phyloP scores from a whole-genome alignment of 1,140 invertebrate species.

The Drosophila sucinea region DNA sequence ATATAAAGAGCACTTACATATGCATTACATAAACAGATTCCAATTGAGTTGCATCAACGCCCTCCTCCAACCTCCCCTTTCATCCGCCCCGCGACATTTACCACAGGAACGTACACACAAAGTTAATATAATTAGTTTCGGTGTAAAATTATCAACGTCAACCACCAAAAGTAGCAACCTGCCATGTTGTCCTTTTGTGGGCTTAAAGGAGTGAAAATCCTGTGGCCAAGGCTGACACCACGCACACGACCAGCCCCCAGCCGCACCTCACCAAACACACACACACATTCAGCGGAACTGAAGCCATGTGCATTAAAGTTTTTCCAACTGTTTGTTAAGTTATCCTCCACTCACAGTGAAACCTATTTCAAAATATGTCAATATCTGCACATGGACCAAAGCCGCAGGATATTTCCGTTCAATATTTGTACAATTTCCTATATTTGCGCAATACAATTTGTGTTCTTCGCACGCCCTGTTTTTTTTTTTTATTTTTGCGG shows the following conservation, averaged over 20 bases:
- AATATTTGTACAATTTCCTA: constrained; percentile 77
- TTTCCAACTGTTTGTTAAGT: constrained; percentile 15
- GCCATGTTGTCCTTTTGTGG: constrained; percentile 39
- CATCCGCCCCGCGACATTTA: constrained; percentile 19
- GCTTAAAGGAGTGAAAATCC: constrained; percentile 63
- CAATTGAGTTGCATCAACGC: constrained; percentile 37
- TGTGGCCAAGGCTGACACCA: constrained; percentile 32
- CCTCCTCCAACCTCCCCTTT: not conserved
- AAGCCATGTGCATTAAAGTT: constrained; percentile 30
- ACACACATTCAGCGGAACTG: not conserved
- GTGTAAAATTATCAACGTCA: constrained; percentile 75
- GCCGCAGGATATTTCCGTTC: constrained; percentile 76
- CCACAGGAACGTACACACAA: not conserved
- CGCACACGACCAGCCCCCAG: constrained; percentile 18
- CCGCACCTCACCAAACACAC: constrained; percentile 12
- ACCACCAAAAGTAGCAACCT: constrained; percentile 46
- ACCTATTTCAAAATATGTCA: constrained; percentile 31
- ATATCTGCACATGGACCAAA: constrained; percentile 41
- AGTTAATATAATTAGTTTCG: constrained; percentile 78
- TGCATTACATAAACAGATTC: constrained; percentile 79
- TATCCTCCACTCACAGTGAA: constrained; percentile 11
- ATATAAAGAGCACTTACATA: constrained; percentile 56
- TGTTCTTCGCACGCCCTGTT: constrained; percentile 43
- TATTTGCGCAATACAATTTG: constrained; percentile 72
- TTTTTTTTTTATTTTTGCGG: not conserved